phyloP scores from a whole-genome alignment of 1,140 invertebrate genomes.

The Atta texana region DNA sequence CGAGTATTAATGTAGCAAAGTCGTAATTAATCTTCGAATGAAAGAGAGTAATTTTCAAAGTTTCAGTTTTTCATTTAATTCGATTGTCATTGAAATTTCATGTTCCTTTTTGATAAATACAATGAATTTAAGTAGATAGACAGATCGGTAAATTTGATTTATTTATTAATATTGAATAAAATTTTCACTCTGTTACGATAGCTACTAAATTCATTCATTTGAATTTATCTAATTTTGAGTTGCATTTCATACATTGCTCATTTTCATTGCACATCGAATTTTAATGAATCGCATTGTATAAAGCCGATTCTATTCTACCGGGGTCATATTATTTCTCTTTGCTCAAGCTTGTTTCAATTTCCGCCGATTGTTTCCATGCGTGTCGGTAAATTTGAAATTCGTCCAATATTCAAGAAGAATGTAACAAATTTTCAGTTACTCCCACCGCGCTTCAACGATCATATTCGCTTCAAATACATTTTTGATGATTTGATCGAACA shows the following conservation, averaged over 20 bases:
- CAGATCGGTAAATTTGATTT: slow-evolving; percentile 8
- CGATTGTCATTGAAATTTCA: not conserved
- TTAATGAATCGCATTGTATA: slow-evolving; percentile 38
- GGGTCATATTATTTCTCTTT: slow-evolving; percentile 32
- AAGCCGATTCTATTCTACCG: slow-evolving; percentile 28
- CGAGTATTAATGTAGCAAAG: slow-evolving; percentile 44
- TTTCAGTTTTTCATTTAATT: slow-evolving; percentile 35
- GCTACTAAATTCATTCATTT: slow-evolving; percentile 24
- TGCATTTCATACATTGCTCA: slow-evolving; percentile 37
- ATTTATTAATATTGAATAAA: slow-evolving; percentile 20
- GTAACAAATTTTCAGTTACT: slow-evolving; percentile 23
- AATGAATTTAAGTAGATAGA: not conserved
- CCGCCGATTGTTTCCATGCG: not conserved
- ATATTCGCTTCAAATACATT: slow-evolving; percentile 23
- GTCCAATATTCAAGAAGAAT: slow-evolving; percentile 25
- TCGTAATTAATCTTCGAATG: not conserved
- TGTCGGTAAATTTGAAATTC: slow-evolving; percentile 24
- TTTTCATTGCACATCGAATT: slow-evolving; percentile 34
- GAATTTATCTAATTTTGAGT: slow-evolving; percentile 29
- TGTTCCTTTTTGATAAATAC: not conserved
- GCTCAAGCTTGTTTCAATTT: slow-evolving; percentile 33
- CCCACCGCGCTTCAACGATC: not conserved
- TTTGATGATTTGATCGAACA: slow-evolving; percentile 18
- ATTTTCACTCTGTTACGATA: slow-evolving; percentile 1
- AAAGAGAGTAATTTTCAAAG: slow-evolving; percentile 8